A percentile compares a stretch with the other conserved stretches of the same genome.
Conservation (phyloP, 2,888 invertebrate species). For the Metalampra italica region DNA sequence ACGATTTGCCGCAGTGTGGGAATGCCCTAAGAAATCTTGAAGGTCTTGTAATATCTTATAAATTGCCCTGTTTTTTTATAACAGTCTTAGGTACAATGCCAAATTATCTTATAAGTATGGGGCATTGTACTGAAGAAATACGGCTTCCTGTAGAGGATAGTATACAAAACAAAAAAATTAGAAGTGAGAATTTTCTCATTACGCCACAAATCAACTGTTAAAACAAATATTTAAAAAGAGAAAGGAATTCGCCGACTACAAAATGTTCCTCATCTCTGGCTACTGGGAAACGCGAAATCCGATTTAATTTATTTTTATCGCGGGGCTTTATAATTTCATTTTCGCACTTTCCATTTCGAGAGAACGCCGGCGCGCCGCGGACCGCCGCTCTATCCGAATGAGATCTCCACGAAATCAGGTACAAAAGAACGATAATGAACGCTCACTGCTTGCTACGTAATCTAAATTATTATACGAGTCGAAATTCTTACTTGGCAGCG, state of each 20-base stretch:
- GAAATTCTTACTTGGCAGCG: conserved; percentile 74
- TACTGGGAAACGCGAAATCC: conserved; percentile 75
- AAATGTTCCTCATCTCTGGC: conserved; percentile 70
- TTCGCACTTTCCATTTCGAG: conserved; percentile 78
- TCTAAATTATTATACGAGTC: conserved; percentile 78
- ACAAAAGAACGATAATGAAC: conserved; percentile 79
- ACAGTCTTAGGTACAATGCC: neutral
- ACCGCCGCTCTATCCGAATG: conserved; percentile 76
- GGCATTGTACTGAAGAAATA: no score
- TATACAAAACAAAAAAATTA: conserved; percentile 45
- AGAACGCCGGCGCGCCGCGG: conserved; percentile 72
- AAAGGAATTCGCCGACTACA: conserved; percentile 71
- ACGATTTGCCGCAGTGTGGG: conserved; percentile 59
- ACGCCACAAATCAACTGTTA: conserved; percentile 75
- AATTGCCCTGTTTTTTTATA: conserved; percentile 4
- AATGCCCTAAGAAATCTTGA: conserved; percentile 28
- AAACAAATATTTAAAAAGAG: conserved; percentile 75
- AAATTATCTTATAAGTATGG: no score
- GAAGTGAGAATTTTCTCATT: conserved; percentile 72
- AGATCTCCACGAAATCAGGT: conserved; percentile 77
- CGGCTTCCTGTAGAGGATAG: no score
- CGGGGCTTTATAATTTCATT: conserved; percentile 78
- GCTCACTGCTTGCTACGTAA: conserved; percentile 77
- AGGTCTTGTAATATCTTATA: conserved; percentile 13
- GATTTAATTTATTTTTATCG: conserved; percentile 80